Evolutionary conservation across 1,140 invertebrate genomes (phyloP).

Genomic region (Neoseiulus cucumeris): DNA sequence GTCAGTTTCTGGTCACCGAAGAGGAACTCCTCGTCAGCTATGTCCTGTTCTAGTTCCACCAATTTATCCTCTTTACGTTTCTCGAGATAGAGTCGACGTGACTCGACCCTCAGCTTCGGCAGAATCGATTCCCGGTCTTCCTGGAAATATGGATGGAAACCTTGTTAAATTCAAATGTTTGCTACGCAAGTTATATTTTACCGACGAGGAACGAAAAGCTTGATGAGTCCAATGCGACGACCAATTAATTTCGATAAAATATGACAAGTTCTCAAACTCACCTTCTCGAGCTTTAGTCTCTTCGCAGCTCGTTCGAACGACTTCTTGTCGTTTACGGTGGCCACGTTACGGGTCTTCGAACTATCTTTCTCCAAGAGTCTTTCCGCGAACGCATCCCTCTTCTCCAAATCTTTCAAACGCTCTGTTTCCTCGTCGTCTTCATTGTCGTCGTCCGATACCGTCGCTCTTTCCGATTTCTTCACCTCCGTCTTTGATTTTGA

Average conservation of each 20-base stretch:
- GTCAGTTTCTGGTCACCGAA: conserved; percentile 73
- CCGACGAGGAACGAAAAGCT: no score
- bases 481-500: not conserved
- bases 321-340: conserved; percentile 44
- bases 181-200: no score
- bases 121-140: conserved; percentile 65
- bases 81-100: conserved; percentile 74
- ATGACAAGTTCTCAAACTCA: not conserved
- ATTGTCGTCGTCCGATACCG: not conserved
- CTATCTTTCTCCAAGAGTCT: conserved; percentile 76
- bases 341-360: conserved; percentile 59
- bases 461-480: not conserved
- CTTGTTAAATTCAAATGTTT: no score
- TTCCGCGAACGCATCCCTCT: conserved; percentile 80
- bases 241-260: no score
- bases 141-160: not conserved
- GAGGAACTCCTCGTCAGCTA: conserved; percentile 87
- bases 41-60: conserved; percentile 78
- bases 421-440: conserved; percentile 21
- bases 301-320: conserved; percentile 79
- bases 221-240: no score
- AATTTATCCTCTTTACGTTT: conserved; percentile 93
- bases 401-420: conserved; percentile 56
- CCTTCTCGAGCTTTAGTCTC: conserved; percentile 58
- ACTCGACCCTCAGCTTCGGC: conserved; percentile 68